Evolutionary conservation across 2,888 invertebrate species (phyloP).

Genomic region (Caenorhabditis afra): DNA sequence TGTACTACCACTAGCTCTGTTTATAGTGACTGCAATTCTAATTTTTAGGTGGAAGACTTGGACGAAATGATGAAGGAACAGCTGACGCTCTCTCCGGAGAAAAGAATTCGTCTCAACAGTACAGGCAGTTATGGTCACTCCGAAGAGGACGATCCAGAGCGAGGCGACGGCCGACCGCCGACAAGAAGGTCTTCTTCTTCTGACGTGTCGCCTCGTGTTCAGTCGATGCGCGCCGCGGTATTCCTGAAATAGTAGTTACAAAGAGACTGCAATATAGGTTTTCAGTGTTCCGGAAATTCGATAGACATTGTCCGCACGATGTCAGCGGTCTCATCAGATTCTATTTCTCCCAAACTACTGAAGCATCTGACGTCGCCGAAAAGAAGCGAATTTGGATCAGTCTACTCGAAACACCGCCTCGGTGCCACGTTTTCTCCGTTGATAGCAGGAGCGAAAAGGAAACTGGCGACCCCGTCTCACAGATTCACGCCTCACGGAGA

Average conservation of each 20-base stretch:
- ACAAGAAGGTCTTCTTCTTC: slow-evolving; percentile 20
- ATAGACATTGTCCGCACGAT: slow-evolving; percentile 4
- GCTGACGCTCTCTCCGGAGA: slow-evolving; percentile 31
- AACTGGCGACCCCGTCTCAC: slow-evolving; percentile 7
- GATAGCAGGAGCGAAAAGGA: slow-evolving; percentile 24
- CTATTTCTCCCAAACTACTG: slow-evolving; percentile 43
- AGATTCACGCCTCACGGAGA: background rate
- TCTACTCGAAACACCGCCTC: slow-evolving; percentile 50
- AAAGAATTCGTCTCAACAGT: slow-evolving; percentile 24
- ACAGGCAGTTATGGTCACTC: background rate
- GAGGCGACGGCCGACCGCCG: background rate
- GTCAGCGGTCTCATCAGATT: slow-evolving; percentile 34
- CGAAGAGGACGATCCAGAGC: no score
- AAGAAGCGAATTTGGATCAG: slow-evolving; percentile 8
- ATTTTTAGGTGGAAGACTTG: slow-evolving; percentile 14
- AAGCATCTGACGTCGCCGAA: slow-evolving; percentile 30
- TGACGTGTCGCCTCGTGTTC: slow-evolving; percentile 21
- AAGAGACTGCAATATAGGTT: background rate
- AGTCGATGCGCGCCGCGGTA: slow-evolving; percentile 8
- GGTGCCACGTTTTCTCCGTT: slow-evolving; percentile 50
- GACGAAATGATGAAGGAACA: slow-evolving; percentile 22
- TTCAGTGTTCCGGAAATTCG: slow-evolving; percentile 12
- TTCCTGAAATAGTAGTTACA: background rate
- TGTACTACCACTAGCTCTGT: slow-evolving; percentile 6
- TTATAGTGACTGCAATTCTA: background rate